Evolutionary conservation across 64 coral and sea anemone genomes (phyloP), one percentile per base, ranked within the genome.

Genomic region (Pachyseris speciosa): DNA sequence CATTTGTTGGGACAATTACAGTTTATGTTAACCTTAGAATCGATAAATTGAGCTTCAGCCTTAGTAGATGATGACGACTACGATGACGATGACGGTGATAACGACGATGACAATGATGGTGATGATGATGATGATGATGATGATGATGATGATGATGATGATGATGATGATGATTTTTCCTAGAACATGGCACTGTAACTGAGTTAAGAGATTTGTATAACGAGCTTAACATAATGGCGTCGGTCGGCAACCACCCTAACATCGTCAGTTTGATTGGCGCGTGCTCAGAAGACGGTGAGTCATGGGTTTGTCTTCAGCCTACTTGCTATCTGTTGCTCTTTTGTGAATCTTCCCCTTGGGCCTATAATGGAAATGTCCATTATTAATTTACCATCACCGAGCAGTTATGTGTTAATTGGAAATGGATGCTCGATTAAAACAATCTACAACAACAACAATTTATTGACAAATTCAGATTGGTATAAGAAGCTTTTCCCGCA

Each of bases 191-290:
- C 1, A 89, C 92, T 34, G 86, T 84, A 48, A 52, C 7, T 12
- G 92, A 94, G 55, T 69, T 89, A 66, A 67, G 86, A 34, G 86
- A 94, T 68, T 89, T 94, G 69, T 75, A 47, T 19, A 94, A 89
- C 65, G 92, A 94, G 24, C 83, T 96, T 30, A 92, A 87, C 67
- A 88, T 92, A 32, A 96, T 96, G 94, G 89, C 90, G 5, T 83
- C 67, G 20, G 85, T 96, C 27, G 94, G 94, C 11, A 91, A 92
- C 28, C 94, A 96, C 43, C 89, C 94, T 1, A 96, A 96, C 25
- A 37, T 96, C 47, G 67, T 89, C 9, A 96, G 84, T 12, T 64
- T 96, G 84, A 92, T 96, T 92, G 94, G 90, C 1, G 94, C 94
- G 24, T 96, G 94, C 64, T 92, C 94, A 3, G 57, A 78, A 2